These are phyloP conservation scores for Chironomus striatipennis DNA, from an alignment of 1,140 invertebrate species.

Conservation along the genomic window DNA sequence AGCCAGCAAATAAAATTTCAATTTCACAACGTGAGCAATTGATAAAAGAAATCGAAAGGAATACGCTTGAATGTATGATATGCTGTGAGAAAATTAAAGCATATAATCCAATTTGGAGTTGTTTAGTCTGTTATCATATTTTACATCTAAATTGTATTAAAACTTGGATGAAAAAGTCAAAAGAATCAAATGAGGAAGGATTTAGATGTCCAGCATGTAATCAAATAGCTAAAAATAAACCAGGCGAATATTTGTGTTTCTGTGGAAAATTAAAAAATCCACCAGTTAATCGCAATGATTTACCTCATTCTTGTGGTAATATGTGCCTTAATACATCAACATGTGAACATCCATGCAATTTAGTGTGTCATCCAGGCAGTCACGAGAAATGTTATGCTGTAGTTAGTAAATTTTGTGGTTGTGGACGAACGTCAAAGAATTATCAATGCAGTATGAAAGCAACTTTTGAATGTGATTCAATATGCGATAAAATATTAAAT, in stretches of 20 bases:
- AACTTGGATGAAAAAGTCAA: conserved; percentile 81
- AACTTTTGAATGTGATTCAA: conserved; percentile 59
- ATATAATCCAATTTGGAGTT: conserved; percentile 78
- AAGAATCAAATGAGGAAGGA: conserved; percentile 55
- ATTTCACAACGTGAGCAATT: conserved; percentile 64
- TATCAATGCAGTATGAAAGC: conserved; percentile 61
- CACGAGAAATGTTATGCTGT: conserved; percentile 70
- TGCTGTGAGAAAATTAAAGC: conserved; percentile 80
- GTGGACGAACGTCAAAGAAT: conserved; percentile 56
- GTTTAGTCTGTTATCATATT: conserved; percentile 82
- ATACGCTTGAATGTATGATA: conserved; percentile 81
- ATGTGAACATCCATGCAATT: conserved; percentile 72
- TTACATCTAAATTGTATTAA: conserved; percentile 82
- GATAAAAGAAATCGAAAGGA: conserved; percentile 66
- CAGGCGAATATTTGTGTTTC: conserved; percentile 71
- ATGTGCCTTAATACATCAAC: conserved; percentile 57
- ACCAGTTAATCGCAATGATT: conserved; percentile 59
- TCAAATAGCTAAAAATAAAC: conserved; percentile 56
- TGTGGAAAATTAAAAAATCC: conserved; percentile 70
- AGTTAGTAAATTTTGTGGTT: conserved; percentile 58
- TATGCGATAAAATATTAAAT: conserved; percentile 60
- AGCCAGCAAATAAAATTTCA: background rate
- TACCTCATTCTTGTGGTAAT: conserved; percentile 84
- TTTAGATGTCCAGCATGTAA: conserved; percentile 94
- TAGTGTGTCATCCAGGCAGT: conserved; percentile 86